Base-by-base conservation (phyloP, 23 tunicate genomes). In the Clavelina lepadiformis region DNA sequence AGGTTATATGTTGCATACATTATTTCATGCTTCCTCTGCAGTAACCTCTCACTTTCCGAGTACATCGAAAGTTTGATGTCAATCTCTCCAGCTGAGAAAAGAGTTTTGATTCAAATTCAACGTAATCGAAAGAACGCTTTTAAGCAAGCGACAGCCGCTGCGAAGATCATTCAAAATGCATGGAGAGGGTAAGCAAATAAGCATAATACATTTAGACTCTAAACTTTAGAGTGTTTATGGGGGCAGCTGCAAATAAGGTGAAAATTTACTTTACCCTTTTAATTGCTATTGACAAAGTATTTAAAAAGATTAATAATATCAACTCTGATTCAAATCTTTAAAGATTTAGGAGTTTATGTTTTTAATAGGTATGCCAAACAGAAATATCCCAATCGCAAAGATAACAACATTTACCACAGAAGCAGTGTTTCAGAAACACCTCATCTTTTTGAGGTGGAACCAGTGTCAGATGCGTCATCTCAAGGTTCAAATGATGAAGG, bases 31-130 rank as follows among this genome's bases (percentile, higher is more conserved):
- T 66, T 66, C 47, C 35, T 6, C 47, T 24, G 3, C 46, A 77
- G 82, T 31, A 38, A 69, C 23, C 64, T 86, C n/a, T 54, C 64
- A 0, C 28, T 86, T 21, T 86, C 95, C 18, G 95, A 86, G 41
- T 86, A 86, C 65, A 86, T 86, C 32, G 95, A 86, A 78, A 74
- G 95, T 41, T 29, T 86, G 71, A 78, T 86, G 95, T 47, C 55
- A 2, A 30, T 86, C 35, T 71, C 85, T 0, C 27, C 71, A 4
- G 20, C 45, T 19, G 81, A 86, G 57, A 56, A 81, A n/a, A 78
- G 72, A 46, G 35, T 72, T 0, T 38, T 86, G 46, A 6, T 21
- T n/a, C 59, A 69, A 15, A 65, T 80, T 5, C 95, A 86, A 63
- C 56, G 72, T 4, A 72, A 77, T 26, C 38, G 95, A 47, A 86